Evolutionary conservation across 2,797 vertebrate species (phyloP).

Genomic region (Tenualosa thibaudeaui): DNA sequence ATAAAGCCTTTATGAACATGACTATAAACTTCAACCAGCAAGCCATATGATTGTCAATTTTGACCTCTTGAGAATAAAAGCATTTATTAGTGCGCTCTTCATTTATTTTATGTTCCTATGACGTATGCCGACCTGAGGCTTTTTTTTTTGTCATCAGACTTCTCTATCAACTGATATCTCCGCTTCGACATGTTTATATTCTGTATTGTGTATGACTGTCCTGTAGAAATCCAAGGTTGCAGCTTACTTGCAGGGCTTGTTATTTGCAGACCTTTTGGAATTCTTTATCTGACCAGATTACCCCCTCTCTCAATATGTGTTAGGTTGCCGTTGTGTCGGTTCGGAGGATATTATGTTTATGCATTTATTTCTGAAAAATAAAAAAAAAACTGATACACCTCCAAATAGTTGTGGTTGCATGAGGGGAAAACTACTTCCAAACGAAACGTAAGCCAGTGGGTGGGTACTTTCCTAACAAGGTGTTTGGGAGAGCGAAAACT

Average conservation of each 20-base stretch:
- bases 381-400: conserved; percentile 17
- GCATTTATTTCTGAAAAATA: conserved; percentile 20
- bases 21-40: conserved; percentile 17
- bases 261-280: conserved; percentile 12
- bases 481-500: not conserved
- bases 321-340: conserved; percentile 11
- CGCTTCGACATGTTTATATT: not conserved
- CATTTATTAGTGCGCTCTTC: not conserved
- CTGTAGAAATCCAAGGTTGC: conserved; percentile 1
- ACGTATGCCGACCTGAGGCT: not conserved
- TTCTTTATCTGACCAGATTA: conserved; percentile 18
- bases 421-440: not conserved
- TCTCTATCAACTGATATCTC: not conserved
- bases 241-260: not conserved
- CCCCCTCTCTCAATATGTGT: conserved; percentile 8
- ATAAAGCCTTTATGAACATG: conserved; percentile 25
- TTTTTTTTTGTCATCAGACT: not conserved
- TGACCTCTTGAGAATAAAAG: not conserved
- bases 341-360: conserved; percentile 15
- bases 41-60: conserved; percentile 23
- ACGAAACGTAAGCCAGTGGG: too few relatives aligned
- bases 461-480: not conserved
- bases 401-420: not conserved
- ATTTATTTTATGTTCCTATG: not conserved
- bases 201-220: conserved; percentile 11